Base-by-base conservation (phyloP, 1,140 invertebrate species). In the Camponotus vicinus region DNA sequence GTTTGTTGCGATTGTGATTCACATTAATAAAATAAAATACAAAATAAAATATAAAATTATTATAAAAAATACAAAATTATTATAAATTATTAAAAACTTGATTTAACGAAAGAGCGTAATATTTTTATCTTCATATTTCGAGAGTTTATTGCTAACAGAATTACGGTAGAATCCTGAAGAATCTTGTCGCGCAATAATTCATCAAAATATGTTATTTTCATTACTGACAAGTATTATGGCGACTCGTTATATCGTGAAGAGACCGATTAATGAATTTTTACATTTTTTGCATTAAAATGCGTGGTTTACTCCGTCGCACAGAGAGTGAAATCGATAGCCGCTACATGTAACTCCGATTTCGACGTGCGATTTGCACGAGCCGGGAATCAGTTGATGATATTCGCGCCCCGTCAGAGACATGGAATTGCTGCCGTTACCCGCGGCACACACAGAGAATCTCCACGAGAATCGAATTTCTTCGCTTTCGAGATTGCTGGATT, bases 391-490 rank as follows among this genome's bases (percentile, higher is more conserved):
- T 61, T 82, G 79, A 40, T n/a, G 27, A 59, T 59, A 11, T 75
- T 75, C 55, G 55, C 55, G 55, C 79, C 27, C 75, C 55, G 69
- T 75, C 79, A 49, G 79, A 73, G 7, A 83, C 55, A 13, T 21
- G 40, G 18, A 83, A 63, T 70, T 42, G 77, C 45, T 70, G 64
- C 66, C 40, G 40, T 71, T 49, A 63, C 2, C 27, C 78, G 49
- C 52, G 45, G 52, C 52, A 37, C 42, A 37, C 42, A 59, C 49
- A 15, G 37, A 40, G 55, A 83, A 61, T 49, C 79, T 61, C 70
- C 18, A 45, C 55, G 32, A 75, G 69, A 83, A 63, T 83, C 40
- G 27, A 83, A 83, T 83, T 73, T 83, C 79, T 83, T 73, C 42
- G 40, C 49, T 37, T 49, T 61, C 18, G 27, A 52, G 49, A 73